Conservation (phyloP, 2,113 vertebrate species). For the Catharus minimus region DNA sequence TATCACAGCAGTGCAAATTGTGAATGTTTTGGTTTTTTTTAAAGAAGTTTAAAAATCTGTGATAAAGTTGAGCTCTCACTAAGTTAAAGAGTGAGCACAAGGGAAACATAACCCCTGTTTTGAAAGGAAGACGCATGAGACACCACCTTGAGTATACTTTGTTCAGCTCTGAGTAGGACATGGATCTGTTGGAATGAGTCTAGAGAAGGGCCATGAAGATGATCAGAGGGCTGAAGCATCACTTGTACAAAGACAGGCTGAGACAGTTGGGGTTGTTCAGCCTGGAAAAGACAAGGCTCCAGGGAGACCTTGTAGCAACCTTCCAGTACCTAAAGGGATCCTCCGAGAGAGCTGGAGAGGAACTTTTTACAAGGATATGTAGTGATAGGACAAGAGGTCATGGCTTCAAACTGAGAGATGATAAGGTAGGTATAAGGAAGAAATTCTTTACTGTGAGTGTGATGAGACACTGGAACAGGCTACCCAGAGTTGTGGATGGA, state of each 20-base stretch:
- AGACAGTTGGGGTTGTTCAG: neutral
- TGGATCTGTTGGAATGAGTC: neutral
- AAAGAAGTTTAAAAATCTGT: neutral
- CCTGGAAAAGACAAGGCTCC: neutral
- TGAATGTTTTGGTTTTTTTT: neutral
- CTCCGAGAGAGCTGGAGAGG: neutral
- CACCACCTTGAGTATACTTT: neutral
- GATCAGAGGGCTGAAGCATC: neutral
- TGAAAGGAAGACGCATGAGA: neutral
- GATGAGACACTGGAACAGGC: neutral
- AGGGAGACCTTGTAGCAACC: neutral
- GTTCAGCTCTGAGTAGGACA: neutral
- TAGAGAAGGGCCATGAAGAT: neutral
- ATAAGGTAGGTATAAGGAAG: neutral
- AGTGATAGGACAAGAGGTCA: neutral
- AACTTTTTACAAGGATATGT: neutral
- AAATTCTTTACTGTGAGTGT: neutral
- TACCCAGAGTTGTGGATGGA: neutral
- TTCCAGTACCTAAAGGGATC: neutral
- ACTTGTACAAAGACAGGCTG: neutral
- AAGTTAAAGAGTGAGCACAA: neutral
- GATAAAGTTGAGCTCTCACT: neutral
- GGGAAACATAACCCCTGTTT: neutral
- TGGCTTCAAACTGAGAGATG: neutral
- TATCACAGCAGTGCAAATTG: neutral